These are phyloP conservation scores for Geodia barretti DNA, from an alignment of 37 sponge, comb jelly and placozoan genomes.

Conservation along the genomic window DNA sequence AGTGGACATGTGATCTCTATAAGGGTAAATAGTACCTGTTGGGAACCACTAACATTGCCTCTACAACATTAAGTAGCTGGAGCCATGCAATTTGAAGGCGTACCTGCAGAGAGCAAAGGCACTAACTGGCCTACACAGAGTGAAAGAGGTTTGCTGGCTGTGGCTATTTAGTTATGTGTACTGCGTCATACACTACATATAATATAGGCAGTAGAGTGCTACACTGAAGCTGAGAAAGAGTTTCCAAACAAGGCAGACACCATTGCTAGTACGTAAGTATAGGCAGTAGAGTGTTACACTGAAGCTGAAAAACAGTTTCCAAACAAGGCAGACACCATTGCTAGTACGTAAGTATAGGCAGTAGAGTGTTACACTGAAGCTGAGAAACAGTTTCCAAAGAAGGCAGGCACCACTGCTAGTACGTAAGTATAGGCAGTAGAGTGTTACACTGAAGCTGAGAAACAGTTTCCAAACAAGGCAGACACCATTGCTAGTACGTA, in stretches of 20 bases:
- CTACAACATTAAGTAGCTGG: conserved; percentile 13
- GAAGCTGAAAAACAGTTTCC: conserved; percentile 10
- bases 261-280: background rate
- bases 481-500: background rate
- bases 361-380: conserved; percentile 26
- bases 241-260: too few species aligned
- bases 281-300: conserved; percentile 30
- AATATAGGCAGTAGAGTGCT: conserved; percentile 23
- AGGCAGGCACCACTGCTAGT: background rate
- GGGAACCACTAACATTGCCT: too few species aligned
- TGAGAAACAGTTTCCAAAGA: conserved; percentile 5
- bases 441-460: background rate
- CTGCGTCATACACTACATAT: background rate
- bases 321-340: background rate
- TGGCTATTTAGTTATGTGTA: background rate
- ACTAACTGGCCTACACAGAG: background rate
- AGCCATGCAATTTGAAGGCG: conserved; percentile 39
- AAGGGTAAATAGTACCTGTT: conserved; percentile 4
- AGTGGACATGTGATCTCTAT: conserved; percentile 36
- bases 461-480: background rate
- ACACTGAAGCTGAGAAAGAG: too few species aligned
- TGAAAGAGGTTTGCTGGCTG: conserved; percentile 4
- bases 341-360: conserved; percentile 21
- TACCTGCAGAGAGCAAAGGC: conserved; percentile 51
- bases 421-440: background rate